phyloP scores from a whole-genome alignment of 2,888 invertebrate species.

The Tromatobia lineatoria region DNA sequence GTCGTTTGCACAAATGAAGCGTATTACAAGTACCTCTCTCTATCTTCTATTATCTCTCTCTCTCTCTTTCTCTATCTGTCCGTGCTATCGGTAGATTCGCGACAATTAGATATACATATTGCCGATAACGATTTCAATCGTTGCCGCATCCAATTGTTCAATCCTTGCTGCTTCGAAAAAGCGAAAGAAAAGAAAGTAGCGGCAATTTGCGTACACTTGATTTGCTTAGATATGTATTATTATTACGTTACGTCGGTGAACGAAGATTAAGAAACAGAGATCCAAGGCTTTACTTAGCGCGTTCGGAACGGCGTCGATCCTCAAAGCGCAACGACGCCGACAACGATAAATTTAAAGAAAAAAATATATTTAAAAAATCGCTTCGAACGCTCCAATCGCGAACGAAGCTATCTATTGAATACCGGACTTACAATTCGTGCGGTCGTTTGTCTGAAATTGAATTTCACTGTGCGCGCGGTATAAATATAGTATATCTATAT shows the following conservation, averaged over 20 bases:
- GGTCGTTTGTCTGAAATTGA: conserved; percentile 67
- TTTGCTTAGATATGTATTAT: conserved; percentile 11
- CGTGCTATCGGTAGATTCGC: conserved; percentile 47
- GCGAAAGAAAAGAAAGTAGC: neutral
- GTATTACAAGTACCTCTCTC: conserved; percentile 71
- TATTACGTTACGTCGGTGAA: conserved; percentile 21
- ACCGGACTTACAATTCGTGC: conserved; percentile 15
- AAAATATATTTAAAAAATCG: neutral
- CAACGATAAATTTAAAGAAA: conserved; percentile 2
- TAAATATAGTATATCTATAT: conserved; percentile 64
- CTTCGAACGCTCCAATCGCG: conserved; percentile 29
- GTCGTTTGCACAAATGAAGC: conserved; percentile 75
- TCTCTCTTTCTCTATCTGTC: conserved; percentile 41
- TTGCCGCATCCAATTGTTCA: conserved; percentile 19
- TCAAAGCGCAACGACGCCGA: neutral
- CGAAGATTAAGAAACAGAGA: conserved; percentile 23
- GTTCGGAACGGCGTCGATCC: conserved; percentile 15
- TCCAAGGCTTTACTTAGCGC: conserved; percentile 26
- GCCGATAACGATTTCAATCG: conserved; percentile 29
- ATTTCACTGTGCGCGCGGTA: conserved; percentile 72
- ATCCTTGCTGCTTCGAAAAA: conserved; percentile 31
- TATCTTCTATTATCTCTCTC: conserved; percentile 42
- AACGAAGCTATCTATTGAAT: conserved; percentile 12
- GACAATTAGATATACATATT: conserved; percentile 37
- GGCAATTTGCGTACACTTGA: conserved; percentile 30